Base-by-base conservation (phyloP, 2,113 vertebrate species). In the Dipodomys stephensi region DNA sequence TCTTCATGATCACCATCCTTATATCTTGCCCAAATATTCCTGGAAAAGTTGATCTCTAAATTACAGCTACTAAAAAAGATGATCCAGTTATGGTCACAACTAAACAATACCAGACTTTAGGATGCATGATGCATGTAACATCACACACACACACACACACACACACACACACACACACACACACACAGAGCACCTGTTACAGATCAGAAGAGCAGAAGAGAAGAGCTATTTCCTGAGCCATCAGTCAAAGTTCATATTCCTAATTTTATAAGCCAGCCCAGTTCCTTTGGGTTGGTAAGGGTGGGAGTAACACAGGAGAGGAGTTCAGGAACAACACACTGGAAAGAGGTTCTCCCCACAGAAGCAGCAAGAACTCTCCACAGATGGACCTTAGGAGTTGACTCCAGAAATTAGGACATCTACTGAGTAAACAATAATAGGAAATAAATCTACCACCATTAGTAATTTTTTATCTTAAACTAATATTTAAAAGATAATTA, bases 221-320 rank as follows among this genome's bases (percentile, higher is more conserved):
- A 88, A n/a, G 18, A 73, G 13, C 1, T 7, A 57, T 57, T 57
- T 57, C 4, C 15, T 57, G 15, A 57, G 53, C 53, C 53, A 57
- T 57, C 15, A 18, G 3, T 18, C 32, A n/a, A 25, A 44, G 4
- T 72, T 79, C 9, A 11, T 57, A 53, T 32, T 1, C 0, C 8
- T 30, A 30, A 65, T 7, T 62, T 23, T 19, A 28, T 80, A 20
- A n/a, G 23, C 57, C 6, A 57, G 67, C 87, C 15, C 9, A 18
- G 4, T 64, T 30, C 39, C 28, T 86, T 73, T 8, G 4, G 16
- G 9, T 46, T 78, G 25, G 6, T 67, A 28, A 69, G 2, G 16
- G 2, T 64, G 1, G 23, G 0, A 6, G 0, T 7, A 8, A 23
- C 0, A 35, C 7, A 18, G 60, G 6, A n/a, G 7, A 12, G 90